Base-by-base conservation (phyloP, 2,113 vertebrate species). In the Oryzias javanicus region DNA sequence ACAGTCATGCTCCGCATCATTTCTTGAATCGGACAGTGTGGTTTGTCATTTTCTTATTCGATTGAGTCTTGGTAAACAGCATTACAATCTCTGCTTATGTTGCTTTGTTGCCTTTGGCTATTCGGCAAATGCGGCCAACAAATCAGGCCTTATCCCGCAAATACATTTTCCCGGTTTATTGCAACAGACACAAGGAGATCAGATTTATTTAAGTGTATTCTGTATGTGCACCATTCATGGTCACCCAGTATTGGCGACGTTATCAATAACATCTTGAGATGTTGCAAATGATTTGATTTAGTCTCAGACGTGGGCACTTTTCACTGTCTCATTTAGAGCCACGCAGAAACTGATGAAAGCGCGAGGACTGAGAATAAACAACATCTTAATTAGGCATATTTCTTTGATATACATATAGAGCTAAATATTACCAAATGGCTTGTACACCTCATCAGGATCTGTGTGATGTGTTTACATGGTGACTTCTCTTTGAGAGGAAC, bases 41-140 rank as follows among this genome's bases (percentile, higher is more conserved):
- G 81, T 90, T 90, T 89, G 87, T 89, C 87, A 90, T 90, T 86
- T 35, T 88, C 76, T 90, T 82, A 90, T 87, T 82, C 86, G 84
- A 90, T 90, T 80, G 80, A 86, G 78, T 61, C 81, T 72, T 40
- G 13, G 76, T 74, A 85, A 90, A 89, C 76, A 64, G 80, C 72
- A 79, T 88, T 88, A 89, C 64, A 56, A 76, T 78, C 84, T 81
- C 80, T 81, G 82, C 67, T 83, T 85, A 85, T 85, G 86, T 85
- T 79, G 77, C 81, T 64, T 70, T 72, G 73, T 83, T 80, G 87
- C 87, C 84, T 78, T 80, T 85, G 89, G 89, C 87, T 76, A 81
- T 85, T 54, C 77, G 81, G 85, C 81, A 86, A 86, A 86, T 73
- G 63, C 69, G 61, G 50, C 72, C 78, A 72, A 82, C 86, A 87